Percentiles rank a stretch among this genome's conserved stretches.
These are phyloP conservation scores for Labeo calbasu DNA, from an alignment of 2,797 vertebrate genomes.

Conservation along the genomic window DNA sequence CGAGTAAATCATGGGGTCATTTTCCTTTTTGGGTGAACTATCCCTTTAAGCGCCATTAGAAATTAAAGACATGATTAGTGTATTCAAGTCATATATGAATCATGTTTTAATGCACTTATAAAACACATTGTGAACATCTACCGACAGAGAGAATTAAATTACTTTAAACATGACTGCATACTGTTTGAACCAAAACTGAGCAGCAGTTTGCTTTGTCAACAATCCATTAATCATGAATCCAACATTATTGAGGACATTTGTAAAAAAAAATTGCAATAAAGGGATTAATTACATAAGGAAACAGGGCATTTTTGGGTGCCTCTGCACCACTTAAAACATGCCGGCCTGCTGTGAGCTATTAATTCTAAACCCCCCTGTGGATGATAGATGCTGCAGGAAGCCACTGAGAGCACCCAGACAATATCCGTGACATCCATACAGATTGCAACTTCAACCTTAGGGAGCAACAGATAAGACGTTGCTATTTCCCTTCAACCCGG, in stretches of 20 bases:
- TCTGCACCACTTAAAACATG: slow-evolving; percentile 44
- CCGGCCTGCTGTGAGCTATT: slow-evolving; percentile 52
- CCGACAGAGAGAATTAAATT: neutral
- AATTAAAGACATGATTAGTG: too few relatives aligned
- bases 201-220: neutral
- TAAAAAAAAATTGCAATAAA: slow-evolving; percentile 24
- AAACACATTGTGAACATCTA: too few relatives aligned
- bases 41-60: neutral
- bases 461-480: slow-evolving; percentile 27
- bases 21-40: too few relatives aligned
- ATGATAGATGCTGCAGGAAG: slow-evolving; percentile 56
- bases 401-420: slow-evolving; percentile 47
- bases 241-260: slow-evolving; percentile 28
- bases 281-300: slow-evolving; percentile 52
- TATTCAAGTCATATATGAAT: neutral
- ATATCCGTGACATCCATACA: slow-evolving; percentile 51
- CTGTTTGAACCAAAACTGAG: neutral
- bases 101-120: neutral
- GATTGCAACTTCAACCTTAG: slow-evolving; percentile 41
- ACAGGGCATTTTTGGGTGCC: slow-evolving; percentile 28
- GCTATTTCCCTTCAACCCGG: neutral
- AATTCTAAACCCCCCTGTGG: slow-evolving; percentile 54
- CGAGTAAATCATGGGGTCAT: too few relatives aligned
- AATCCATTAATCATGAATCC: slow-evolving; percentile 33
- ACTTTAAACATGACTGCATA: neutral